Evolutionary conservation across 2,113 vertebrate species (phyloP), one percentile per base, ranked within the genome.

Genomic region (Ctenodactylus gundi): DNA sequence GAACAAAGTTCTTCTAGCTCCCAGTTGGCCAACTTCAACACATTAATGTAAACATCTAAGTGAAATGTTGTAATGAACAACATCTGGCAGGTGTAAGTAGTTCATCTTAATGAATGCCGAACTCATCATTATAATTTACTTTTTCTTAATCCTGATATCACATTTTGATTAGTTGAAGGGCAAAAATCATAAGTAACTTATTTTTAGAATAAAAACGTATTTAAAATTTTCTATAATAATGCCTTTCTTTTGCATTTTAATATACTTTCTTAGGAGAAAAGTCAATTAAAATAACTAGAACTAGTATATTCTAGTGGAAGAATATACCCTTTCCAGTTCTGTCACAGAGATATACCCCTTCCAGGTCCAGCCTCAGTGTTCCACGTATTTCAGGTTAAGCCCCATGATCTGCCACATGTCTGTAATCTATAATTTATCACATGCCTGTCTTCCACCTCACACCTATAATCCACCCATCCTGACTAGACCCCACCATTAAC

Each of bases 201-300:
- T 3, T 85, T 85, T 88, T 77, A 83, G 93, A 91, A 49, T 88
- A 77, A 93, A 60, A 93, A 89, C 44, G 9, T 49, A 78, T 68
- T 92, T 36, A 51, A 86, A 62, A 53, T 53, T 53, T 95, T 76
- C 58, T 58, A 58, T 83, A 90, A 62, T 68, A 51, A 70, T 76
- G 87, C 15, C 58, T 65, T 46, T 55, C 68, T 64, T 84, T 84
- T 86, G 14, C 46, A 90, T 82, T 94, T 77, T 64, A 64, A 41
- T 34, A 85, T 41, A 49, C 57, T 93, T 95, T 89, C 58, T 75
- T 68, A 94, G 75, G 34, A 65, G 73, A 73, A 88, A 90, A 92
- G 17, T 78, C 84, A 94, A 83, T 91, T 78, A 86, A 91, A 93
- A 82, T 84, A 73, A 91, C 39, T 58, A n/a, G n/a, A n/a, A n/a